Percentiles rank a stretch among this genome's conserved stretches.
phyloP scores from a whole-genome alignment of 2,797 vertebrate genomes.

The Anas bernieri region DNA sequence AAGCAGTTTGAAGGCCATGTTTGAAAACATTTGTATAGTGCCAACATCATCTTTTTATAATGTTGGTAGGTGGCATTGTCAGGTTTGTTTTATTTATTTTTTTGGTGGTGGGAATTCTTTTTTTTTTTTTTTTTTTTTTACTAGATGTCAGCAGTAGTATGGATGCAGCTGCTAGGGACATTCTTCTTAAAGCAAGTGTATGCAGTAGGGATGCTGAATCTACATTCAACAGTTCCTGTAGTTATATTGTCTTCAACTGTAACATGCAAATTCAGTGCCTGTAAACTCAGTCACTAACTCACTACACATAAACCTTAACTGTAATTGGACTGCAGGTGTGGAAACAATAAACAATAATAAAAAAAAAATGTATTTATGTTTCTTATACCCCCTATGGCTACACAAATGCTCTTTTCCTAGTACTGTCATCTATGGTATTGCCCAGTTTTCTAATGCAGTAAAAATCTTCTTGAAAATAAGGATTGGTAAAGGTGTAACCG shows the following conservation, averaged over 20 bases:
- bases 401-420: not conserved
- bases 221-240: not conserved
- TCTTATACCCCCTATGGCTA: not conserved
- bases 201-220: not conserved
- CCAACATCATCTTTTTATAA: not conserved
- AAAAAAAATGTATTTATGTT: not conserved
- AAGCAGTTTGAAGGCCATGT: not conserved
- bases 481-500: not conserved
- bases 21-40: not conserved
- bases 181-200: not conserved
- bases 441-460: not conserved
- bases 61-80: not conserved
- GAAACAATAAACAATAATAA: not conserved
- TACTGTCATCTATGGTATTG: not conserved
- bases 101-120: not conserved
- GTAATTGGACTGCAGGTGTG: slow-evolving; percentile 58
- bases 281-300: not conserved
- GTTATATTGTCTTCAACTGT: not conserved
- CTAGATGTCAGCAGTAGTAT: not conserved
- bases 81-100: not conserved
- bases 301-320: not conserved
- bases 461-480: not conserved
- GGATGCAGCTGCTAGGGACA: not conserved
- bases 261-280: not conserved
- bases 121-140: not conserved